Evolutionary conservation across 2,888 invertebrate genomes (phyloP).

Genomic region (Phengaris arion): DNA sequence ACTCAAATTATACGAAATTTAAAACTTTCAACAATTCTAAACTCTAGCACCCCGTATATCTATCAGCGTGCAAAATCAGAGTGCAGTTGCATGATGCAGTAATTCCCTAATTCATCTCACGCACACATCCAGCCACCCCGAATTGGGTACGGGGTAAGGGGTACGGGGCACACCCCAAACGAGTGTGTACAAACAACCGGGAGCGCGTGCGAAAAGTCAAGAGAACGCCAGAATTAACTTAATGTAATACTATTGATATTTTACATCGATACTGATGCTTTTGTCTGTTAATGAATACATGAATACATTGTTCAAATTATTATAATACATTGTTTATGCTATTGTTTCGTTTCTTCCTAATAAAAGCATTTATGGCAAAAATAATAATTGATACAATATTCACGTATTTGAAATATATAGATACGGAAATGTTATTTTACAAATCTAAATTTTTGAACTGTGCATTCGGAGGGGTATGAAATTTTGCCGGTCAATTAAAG

Average conservation of each 20-base stretch:
- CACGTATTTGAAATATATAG: too few relatives aligned
- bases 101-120: constrained; percentile 77
- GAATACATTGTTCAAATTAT: neutral
- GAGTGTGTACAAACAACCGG: constrained; percentile 59
- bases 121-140: constrained; percentile 56
- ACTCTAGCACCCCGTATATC: constrained; percentile 56
- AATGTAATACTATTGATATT: constrained; percentile 43
- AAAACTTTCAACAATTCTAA: neutral
- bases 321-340: neutral
- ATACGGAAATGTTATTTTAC: too few relatives aligned
- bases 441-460: too few relatives aligned
- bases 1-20: neutral
- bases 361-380: too few relatives aligned
- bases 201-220: constrained; percentile 76
- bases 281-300: neutral
- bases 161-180: constrained; percentile 50
- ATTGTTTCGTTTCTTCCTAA: too few relatives aligned
- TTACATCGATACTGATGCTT: constrained; percentile 1
- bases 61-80: constrained; percentile 72
- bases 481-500: too few relatives aligned
- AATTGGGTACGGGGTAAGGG: constrained; percentile 40
- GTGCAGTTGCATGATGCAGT: constrained; percentile 78
- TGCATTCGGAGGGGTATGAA: too few relatives aligned
- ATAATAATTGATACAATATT: too few relatives aligned
- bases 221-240: constrained; percentile 59